These are phyloP conservation scores for Dissostichus mawsoni DNA, from an alignment of 2,113 vertebrate genomes.

Conservation along the genomic window DNA sequence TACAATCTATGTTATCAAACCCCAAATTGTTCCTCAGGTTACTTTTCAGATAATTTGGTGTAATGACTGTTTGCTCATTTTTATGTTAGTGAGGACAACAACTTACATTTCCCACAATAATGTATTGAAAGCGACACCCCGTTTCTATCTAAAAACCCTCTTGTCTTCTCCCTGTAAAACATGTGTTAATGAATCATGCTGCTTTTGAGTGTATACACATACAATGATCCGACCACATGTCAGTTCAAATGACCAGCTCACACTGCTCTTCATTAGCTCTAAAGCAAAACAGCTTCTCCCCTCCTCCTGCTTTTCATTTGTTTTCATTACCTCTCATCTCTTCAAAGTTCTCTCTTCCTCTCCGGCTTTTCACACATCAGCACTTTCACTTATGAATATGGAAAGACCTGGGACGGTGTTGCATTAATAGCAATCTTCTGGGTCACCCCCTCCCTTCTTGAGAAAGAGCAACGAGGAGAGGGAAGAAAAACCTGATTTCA, in stretches of 20 bases:
- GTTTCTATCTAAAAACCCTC: not conserved
- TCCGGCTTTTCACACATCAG: slow-evolving; percentile 41
- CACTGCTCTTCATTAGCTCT: not conserved
- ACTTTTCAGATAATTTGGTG: not conserved
- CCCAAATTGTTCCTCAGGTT: too few species aligned
- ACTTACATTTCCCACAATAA: not conserved
- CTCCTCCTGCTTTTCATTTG: not conserved
- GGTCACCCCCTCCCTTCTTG: slow-evolving; percentile 58
- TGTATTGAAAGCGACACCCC: not conserved
- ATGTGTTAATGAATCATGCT: not conserved
- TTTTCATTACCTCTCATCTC: not conserved
- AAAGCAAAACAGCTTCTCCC: not conserved
- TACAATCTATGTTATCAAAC: not conserved
- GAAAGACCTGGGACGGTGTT: slow-evolving; percentile 51
- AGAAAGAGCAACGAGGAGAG: not conserved
- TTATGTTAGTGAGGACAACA: too few species aligned
- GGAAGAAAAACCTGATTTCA: slow-evolving; percentile 28
- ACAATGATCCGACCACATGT: not conserved
- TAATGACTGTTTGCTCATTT: too few species aligned
- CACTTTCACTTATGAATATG: slow-evolving; percentile 62
- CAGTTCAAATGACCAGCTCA: not conserved
- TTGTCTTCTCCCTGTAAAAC: not conserved
- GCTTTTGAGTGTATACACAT: not conserved
- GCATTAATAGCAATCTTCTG: slow-evolving; percentile 67
- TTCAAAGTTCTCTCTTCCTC: not conserved